These are phyloP conservation scores for Papilio polyxenes DNA, from an alignment of 1,140 invertebrate genomes.

Conservation along the genomic window DNA sequence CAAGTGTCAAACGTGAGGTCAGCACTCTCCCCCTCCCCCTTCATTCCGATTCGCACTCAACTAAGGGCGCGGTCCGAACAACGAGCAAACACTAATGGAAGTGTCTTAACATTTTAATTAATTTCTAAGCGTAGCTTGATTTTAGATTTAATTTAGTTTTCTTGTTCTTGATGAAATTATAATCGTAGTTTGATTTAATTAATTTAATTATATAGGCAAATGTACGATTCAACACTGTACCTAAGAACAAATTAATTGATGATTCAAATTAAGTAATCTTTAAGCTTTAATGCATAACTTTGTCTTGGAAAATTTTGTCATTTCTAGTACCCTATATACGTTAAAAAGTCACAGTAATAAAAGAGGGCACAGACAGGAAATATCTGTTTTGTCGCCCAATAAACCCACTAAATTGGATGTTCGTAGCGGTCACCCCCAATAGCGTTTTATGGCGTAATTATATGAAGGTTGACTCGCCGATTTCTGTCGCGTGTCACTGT, in stretches of 20 bases:
- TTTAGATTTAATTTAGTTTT: neutral
- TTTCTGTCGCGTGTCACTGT: constrained; percentile 32
- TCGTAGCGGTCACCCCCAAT: constrained; percentile 36
- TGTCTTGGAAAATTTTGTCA: neutral
- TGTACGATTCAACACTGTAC: too few species aligned
- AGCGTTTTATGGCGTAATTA: constrained; percentile 39
- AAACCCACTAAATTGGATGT: constrained; percentile 39
- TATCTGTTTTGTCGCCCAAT: constrained; percentile 40
- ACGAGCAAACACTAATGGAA: constrained; percentile 13
- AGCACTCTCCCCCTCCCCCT: constrained; percentile 27
- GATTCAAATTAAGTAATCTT: too few species aligned
- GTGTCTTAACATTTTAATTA: neutral
- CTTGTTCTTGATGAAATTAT: neutral
- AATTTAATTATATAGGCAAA: too few species aligned
- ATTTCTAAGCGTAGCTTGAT: neutral
- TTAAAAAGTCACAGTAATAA: constrained; percentile 28
- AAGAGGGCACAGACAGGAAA: constrained; percentile 36
- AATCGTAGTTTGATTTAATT: too few species aligned
- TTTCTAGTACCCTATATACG: constrained; percentile 5
- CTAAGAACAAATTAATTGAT: too few species aligned
- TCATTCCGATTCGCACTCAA: neutral
- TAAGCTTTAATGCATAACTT: neutral
- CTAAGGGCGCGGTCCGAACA: constrained; percentile 33
- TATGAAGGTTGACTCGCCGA: constrained; percentile 33
- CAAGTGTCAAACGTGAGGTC: constrained; percentile 41